Conservation (phyloP, 2,113 vertebrate genomes). For the Rutilus rutilus region DNA sequence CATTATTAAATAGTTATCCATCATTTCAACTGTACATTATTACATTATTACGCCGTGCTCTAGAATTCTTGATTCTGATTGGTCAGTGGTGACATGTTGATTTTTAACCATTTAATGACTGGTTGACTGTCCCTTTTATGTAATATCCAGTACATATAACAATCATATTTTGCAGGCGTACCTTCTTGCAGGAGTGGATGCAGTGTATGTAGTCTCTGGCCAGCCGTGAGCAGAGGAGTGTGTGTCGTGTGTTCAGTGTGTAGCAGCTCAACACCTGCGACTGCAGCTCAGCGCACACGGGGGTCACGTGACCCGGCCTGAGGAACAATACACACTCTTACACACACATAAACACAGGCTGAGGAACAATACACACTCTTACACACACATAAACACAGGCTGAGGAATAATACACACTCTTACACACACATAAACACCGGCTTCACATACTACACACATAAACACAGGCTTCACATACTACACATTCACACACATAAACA, state of each 20-base stretch:
- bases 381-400: background rate
- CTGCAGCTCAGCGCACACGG: conserved; percentile 86
- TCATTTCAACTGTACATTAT: background rate
- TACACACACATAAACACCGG: background rate
- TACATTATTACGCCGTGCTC: background rate
- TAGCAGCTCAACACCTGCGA: conserved; percentile 89
- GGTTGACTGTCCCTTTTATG: background rate
- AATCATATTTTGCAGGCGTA: conserved; percentile 50
- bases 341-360: conserved; percentile 37
- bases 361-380: background rate
- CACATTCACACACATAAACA: no score
- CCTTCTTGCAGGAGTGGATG: conserved; percentile 88
- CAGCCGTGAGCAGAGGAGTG: conserved; percentile 87
- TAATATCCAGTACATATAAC: background rate
- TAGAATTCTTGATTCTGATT: no score
- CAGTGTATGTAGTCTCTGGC: conserved; percentile 89
- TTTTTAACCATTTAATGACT: background rate
- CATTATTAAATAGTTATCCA: background rate
- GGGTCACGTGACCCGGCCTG: conserved; percentile 75
- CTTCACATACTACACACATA: background rate
- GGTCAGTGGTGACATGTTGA: background rate
- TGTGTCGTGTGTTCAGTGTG: conserved; percentile 81
- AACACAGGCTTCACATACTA: background rate
- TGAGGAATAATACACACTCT: no score
- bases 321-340: conserved; percentile 48